Base-by-base conservation (phyloP, 2,797 vertebrate species). In the Sarcoramphus papa region DNA sequence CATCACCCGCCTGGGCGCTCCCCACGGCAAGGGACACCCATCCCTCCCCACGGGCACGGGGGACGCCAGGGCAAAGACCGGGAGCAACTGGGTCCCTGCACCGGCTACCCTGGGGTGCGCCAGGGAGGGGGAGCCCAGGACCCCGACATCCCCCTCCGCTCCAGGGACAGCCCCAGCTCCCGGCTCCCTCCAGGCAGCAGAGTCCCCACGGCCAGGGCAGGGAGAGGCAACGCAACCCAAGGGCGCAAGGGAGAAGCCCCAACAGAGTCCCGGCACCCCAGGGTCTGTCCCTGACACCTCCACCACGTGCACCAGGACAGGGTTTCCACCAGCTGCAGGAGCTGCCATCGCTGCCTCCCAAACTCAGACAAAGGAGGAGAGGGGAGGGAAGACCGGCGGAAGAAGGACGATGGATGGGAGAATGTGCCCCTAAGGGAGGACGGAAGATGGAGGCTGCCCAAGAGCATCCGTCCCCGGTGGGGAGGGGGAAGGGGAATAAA, bases 21-120 rank as follows among this genome's bases (percentile, higher is more conserved):
- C 40, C 74, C 31, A 8, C 0, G 0, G 30, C 41, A 8, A 13
- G 57, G 24, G 45, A 60, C 62, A 24, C 41, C 60, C 57, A 14
- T 5, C 51, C 84, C 41, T 37, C 9, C 47, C n/a, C 51, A 21
- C 0, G 4, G 78, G 57, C 23, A n/a, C 2, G 2, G 28, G 57
- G 33, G 33, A 54, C 6, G 5, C 40, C 14, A 3, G 59, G 43
- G 27, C n/a, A 12, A 0, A 19, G 47, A 51, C 2, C 33, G 62
- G 85, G 35, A 47, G 25, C 80, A n/a, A 10, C 54, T 3, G 10
- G 37, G 30, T 8, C 17, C 62, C 78, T 4, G 2, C 51, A 15
- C 12, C 0, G 0, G 51, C 15, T 3, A 18, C 30, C 30, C 28
- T 0, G 0, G 7, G 28, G 25, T 13, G 22, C 4, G 3, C 24